Evolutionary conservation across 2,113 vertebrate genomes (phyloP).

Genomic region (Apodemus sylvaticus): DNA sequence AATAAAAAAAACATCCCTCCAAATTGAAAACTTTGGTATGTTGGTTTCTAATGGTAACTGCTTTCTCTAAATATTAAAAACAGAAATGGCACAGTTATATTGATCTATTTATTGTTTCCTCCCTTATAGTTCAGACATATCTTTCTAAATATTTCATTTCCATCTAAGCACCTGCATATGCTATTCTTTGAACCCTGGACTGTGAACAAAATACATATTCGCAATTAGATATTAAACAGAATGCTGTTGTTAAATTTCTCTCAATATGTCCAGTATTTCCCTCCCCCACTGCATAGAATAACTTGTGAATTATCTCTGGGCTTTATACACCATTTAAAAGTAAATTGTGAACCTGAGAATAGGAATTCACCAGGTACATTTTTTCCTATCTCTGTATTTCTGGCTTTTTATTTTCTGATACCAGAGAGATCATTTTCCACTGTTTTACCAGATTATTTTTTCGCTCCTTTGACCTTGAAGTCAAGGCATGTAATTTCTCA

Average conservation of each 20-base stretch:
- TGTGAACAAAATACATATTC: neutral
- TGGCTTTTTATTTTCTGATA: neutral
- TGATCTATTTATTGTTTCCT: neutral
- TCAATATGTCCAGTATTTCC: neutral
- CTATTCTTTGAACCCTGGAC: neutral
- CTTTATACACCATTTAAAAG: too few species aligned
- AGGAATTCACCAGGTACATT: too few species aligned
- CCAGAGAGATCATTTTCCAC: constrained; percentile 22
- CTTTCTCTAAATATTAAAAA: neutral
- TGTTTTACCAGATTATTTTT: constrained; percentile 1
- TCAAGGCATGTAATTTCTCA: constrained; percentile 45
- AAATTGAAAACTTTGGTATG: neutral
- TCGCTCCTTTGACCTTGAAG: constrained; percentile 26
- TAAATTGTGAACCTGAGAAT: neutral
- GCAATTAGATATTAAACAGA: neutral
- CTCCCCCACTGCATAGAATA: neutral
- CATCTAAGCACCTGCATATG: neutral
- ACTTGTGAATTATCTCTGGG: neutral
- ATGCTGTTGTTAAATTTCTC: neutral
- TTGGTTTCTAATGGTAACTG: neutral
- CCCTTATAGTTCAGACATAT: neutral
- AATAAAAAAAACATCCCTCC: neutral
- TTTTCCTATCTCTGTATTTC: neutral
- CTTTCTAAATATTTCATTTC: neutral
- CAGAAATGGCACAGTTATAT: neutral